Conservation (phyloP, 2,888 invertebrate species). For the Clostera curtula region DNA sequence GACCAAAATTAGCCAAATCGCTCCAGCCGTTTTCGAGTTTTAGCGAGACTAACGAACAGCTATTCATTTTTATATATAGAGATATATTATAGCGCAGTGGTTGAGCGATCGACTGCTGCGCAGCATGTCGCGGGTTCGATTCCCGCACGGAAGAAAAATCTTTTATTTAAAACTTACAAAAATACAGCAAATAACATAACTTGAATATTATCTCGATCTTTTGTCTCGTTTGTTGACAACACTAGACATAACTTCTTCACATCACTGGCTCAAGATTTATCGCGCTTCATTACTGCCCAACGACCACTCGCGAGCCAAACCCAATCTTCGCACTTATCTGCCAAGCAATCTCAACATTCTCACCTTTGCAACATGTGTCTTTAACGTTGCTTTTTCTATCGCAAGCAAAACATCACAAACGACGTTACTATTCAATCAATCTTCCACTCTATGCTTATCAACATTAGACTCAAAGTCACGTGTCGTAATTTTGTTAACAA, state of each 20-base stretch:
- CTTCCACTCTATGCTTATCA: background rate
- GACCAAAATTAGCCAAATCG: no score
- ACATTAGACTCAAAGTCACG: background rate
- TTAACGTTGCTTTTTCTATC: constrained; percentile 33
- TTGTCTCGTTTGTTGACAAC: no score
- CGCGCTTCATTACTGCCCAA: constrained; percentile 35
- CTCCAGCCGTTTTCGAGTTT: no score
- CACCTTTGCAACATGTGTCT: constrained; percentile 58
- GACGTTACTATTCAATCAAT: background rate
- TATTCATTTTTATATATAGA: no score
- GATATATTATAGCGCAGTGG: no score
- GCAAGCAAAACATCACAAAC: constrained; percentile 7
- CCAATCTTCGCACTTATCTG: constrained; percentile 35
- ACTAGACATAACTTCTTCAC: constrained; percentile 5
- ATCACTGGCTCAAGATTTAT: constrained; percentile 33
- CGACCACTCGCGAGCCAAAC: constrained; percentile 29
- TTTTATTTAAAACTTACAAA: no score
- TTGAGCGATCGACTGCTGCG: no score
- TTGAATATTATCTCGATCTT: no score
- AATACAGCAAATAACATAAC: no score
- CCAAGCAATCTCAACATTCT: constrained; percentile 46
- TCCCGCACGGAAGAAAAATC: no score
- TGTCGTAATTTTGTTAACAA: background rate
- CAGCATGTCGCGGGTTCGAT: no score
- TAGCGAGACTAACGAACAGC: no score